These are phyloP conservation scores for Crenichthys baileyi DNA, from an alignment of 2,797 vertebrate genomes.

Conservation along the genomic window DNA sequence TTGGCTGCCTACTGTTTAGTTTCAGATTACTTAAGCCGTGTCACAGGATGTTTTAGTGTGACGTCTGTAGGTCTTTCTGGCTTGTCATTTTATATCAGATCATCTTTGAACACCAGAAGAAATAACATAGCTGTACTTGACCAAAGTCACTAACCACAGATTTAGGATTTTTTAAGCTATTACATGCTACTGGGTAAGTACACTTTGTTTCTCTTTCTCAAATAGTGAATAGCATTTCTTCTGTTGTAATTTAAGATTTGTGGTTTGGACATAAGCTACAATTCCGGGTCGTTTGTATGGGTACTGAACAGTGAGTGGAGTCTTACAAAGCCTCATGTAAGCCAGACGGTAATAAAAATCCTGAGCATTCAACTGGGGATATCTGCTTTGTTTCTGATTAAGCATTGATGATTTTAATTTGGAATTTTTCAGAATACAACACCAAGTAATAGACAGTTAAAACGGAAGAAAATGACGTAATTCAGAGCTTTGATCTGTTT, in stretches of 20 bases:
- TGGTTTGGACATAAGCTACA: not conserved
- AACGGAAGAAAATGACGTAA: not conserved
- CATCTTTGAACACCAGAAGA: conserved; percentile 19
- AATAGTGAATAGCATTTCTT: not conserved
- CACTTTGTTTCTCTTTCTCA: not conserved
- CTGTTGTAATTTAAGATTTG: not conserved
- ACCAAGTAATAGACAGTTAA: not conserved
- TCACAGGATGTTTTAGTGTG: not conserved
- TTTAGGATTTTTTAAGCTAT: not conserved
- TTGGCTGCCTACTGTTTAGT: not conserved
- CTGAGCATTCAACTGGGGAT: not conserved
- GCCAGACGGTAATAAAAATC: not conserved
- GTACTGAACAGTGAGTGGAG: not conserved
- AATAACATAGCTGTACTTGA: conserved; percentile 1
- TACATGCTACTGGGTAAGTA: conserved; percentile 36
- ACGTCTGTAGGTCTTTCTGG: not conserved
- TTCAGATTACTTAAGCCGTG: not conserved
- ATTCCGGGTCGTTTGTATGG: not conserved
- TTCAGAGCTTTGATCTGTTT: not conserved
- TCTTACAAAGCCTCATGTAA: not conserved
- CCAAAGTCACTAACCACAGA: not conserved
- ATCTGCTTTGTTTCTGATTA: not conserved
- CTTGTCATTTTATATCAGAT: conserved; percentile 3
- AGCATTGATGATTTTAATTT: not conserved
- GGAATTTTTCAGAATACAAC: too few relatives aligned